Conservation (phyloP, 2,113 vertebrate species). For the Crotalus helleri region DNA sequence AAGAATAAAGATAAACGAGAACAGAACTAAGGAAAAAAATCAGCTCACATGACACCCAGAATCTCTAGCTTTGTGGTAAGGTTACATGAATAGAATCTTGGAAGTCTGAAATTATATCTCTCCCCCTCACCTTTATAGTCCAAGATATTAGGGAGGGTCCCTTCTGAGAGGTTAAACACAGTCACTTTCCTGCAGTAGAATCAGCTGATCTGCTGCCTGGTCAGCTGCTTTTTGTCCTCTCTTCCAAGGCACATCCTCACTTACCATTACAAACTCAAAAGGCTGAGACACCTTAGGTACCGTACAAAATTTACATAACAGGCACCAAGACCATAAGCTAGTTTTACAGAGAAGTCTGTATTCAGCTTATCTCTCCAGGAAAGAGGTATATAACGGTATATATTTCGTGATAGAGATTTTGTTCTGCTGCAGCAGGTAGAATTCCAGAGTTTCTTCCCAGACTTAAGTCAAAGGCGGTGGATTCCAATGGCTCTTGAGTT, state of each 20-base stretch:
- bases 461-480: constrained; percentile 37
- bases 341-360: neutral
- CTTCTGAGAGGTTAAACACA: neutral
- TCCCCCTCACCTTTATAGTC: neutral
- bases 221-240: neutral
- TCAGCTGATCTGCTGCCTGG: neutral
- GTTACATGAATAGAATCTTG: neutral
- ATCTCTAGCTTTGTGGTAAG: neutral
- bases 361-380: neutral
- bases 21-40: neutral
- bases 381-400: neutral
- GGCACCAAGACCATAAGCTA: neutral
- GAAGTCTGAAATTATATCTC: neutral
- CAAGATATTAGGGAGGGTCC: neutral
- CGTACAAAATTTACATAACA: neutral
- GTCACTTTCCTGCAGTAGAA: neutral
- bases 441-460: neutral
- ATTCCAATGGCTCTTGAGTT: constrained; percentile 10
- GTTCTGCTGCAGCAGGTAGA: neutral
- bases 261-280: neutral
- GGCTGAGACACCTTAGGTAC: neutral
- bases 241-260: neutral
- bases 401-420: neutral
- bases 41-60: neutral
- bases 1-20: neutral